phyloP scores from a whole-genome alignment of 2,797 vertebrate genomes.

The Mormyrops attenuatus region DNA sequence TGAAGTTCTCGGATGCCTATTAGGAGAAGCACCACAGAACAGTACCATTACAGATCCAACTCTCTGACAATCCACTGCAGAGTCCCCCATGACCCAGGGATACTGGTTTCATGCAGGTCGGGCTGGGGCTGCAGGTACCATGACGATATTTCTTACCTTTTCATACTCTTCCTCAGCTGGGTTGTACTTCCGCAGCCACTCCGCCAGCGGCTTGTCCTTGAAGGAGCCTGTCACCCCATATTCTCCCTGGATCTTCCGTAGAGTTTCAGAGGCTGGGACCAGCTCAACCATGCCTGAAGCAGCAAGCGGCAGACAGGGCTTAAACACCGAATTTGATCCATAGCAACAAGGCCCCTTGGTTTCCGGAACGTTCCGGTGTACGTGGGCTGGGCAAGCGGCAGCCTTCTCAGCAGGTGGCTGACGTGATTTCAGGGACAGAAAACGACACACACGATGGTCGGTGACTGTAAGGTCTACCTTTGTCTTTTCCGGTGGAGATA shows the following conservation, averaged over 20 bases:
- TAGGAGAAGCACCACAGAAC: conserved; percentile 20
- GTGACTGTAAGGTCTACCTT: conserved; percentile 60
- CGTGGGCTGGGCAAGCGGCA: neutral
- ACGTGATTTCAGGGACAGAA: neutral
- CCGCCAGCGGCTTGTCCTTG: conserved; percentile 95
- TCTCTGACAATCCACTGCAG: neutral
- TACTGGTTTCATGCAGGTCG: neutral
- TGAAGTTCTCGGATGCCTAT: conserved; percentile 96
- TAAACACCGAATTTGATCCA: neutral
- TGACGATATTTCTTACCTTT: conserved; percentile 67
- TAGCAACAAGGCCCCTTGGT: neutral
- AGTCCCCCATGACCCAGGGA: neutral
- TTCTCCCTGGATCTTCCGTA: conserved; percentile 97
- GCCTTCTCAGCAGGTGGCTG: neutral
- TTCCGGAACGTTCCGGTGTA: neutral
- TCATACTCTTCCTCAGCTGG: conserved; percentile 96
- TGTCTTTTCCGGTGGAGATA: conserved; percentile 89
- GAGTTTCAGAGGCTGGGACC: conserved; percentile 89
- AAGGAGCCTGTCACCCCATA: conserved; percentile 96
- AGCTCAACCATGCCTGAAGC: conserved; percentile 90
- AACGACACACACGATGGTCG: neutral
- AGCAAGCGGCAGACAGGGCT: neutral
- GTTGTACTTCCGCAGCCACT: conserved; percentile 96
- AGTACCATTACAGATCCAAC: neutral
- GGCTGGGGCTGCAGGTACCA: neutral